Conservation (phyloP, 2,888 invertebrate genomes). For the Malthinus seriepunctatus region DNA sequence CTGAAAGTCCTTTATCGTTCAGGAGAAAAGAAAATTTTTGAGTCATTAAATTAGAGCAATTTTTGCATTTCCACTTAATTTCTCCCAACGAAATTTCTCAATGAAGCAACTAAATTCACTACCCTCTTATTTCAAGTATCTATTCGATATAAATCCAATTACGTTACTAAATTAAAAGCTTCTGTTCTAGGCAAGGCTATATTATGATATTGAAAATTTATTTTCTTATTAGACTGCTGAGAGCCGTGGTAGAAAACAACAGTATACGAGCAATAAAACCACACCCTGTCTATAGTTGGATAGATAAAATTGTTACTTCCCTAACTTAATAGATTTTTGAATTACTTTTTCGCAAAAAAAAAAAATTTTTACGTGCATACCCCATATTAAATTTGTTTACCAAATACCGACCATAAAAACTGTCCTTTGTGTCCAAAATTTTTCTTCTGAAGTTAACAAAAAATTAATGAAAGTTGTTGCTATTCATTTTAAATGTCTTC, state of each 20-base stretch:
- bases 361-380: too few species aligned
- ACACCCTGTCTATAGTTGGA: slow-evolving; percentile 41
- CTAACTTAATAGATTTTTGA: slow-evolving; percentile 11
- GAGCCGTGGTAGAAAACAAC: slow-evolving; percentile 40
- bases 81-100: too few species aligned
- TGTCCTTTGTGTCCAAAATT: background rate
- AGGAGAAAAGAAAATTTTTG: too few species aligned
- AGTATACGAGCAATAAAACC: slow-evolving; percentile 51
- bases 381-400: too few species aligned
- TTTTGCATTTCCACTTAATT: too few species aligned
- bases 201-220: slow-evolving; percentile 52
- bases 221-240: slow-evolving; percentile 51
- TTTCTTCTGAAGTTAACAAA: background rate
- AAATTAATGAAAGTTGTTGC: slow-evolving; percentile 5
- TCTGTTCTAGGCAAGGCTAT: slow-evolving; percentile 24
- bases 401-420: background rate
- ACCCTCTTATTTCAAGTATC: too few species aligned
- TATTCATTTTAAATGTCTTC: slow-evolving; percentile 24
- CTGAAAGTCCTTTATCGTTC: too few species aligned
- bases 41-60: too few species aligned
- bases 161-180: background rate
- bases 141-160: too few species aligned
- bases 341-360: slow-evolving; percentile 7
- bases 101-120: too few species aligned
- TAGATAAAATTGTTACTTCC: slow-evolving; percentile 4